Evolutionary conservation across 2,113 vertebrate genomes (phyloP).

Genomic region (Heterotilapia buettikoferi): DNA sequence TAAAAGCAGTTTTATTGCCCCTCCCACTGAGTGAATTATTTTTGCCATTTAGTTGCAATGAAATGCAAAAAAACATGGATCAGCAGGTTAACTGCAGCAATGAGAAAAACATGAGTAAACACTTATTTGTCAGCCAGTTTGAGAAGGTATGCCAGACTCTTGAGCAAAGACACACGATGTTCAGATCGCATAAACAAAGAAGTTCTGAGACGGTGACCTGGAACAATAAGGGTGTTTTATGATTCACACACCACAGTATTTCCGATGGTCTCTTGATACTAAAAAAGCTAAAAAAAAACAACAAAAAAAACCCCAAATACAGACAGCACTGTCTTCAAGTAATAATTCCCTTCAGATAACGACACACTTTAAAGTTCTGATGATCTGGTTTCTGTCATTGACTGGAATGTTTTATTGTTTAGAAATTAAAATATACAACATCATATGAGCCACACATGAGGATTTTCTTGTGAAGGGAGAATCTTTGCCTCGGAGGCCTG

Average conservation of each 20-base stretch:
- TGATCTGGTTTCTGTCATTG: constrained; percentile 25
- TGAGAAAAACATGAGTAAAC: constrained; percentile 36
- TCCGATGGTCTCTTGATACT: background rate
- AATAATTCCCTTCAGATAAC: background rate
- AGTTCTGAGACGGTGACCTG: background rate
- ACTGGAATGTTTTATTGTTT: constrained; percentile 1
- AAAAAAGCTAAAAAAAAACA: background rate
- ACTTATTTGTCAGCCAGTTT: constrained; percentile 12
- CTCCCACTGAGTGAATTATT: background rate
- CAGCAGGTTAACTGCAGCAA: constrained; percentile 14
- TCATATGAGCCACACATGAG: background rate
- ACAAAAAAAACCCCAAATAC: background rate
- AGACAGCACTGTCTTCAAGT: background rate
- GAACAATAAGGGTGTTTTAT: constrained; percentile 11
- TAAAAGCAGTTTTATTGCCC: background rate
- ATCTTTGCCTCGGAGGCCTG: background rate
- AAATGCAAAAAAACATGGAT: constrained; percentile 37
- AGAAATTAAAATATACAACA: background rate
- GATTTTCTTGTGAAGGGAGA: background rate
- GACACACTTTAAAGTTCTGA: background rate
- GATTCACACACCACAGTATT: constrained; percentile 2
- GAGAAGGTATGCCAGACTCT: constrained; percentile 31
- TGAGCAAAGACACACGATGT: constrained; percentile 3
- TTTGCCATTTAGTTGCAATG: constrained; percentile 20
- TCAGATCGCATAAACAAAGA: constrained; percentile 45